Evolutionary conservation across 2,888 invertebrate species (phyloP), one percentile per base, ranked within the genome.

Genomic region (Imbricaverruca yamaguchii): DNA sequence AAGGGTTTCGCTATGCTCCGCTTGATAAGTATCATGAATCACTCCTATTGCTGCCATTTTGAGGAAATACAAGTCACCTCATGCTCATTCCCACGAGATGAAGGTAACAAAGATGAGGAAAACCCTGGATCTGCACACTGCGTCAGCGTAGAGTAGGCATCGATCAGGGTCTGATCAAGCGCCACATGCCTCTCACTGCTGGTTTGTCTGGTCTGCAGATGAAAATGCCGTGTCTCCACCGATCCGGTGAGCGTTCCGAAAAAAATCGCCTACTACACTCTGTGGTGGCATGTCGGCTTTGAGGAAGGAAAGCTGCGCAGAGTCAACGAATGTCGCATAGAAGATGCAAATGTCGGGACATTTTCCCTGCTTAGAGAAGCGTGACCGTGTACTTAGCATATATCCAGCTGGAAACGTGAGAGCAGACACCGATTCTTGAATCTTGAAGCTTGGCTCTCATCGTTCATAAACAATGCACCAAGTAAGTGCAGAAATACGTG

Each of bases 151-250:
- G 59, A 59, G 11, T 13, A 59, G 59, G 59, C 59, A 59, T 15
- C 15, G 59, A 7, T 11, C 59, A 7, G 11, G 39, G 39, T 39
- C 39, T 4, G 39, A 39, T 39, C 39, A 59, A 13, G 59, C 7
- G 21, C 12, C 55, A 4, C 8, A 74, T 53, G 74, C 55, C 55
- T 23, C 23, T 55, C 39, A 25, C 67, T 21, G 13, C 23, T 11
- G 74, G 53, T 74, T 74, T 74, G 21, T 55, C 74, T 74, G 74
- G 55, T 74, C 15, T 21, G 74, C 15, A 74, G 74, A 74, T 53
- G 74, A 69, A 69, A 69, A 69, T 69, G 39, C 23, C 39, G 39
- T 15, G 39, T 13, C n/a, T 25, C 25, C n/a, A 39, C 4, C 39
- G 67, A 67, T 11, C 67, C 67, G 25, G 25, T 23, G 4, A 4